Evolutionary conservation across 2,113 vertebrate species (phyloP), one percentile per base, ranked within the genome.

Genomic region (Desmodus rotundus): DNA sequence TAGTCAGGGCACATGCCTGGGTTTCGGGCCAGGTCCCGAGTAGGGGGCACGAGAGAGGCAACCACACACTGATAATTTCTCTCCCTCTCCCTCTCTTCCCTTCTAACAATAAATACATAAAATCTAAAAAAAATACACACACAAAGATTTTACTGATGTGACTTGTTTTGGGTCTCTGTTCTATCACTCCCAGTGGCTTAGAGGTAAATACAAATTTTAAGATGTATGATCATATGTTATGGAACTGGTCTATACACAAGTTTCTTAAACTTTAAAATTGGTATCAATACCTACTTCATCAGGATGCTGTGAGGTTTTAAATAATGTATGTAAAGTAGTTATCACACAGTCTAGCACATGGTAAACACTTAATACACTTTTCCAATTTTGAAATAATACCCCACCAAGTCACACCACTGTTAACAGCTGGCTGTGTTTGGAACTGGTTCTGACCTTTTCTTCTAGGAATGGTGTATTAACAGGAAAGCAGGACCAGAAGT

Each of bases 401-500:
- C 87, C 45, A 14, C 54, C 61, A 85, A 94, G 36, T 58, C 52
- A 82, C 16, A 68, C 1, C 54, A 87, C 36, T 31, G 72, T 2
- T 2, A 76, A 72, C 10, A 94, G 41, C 5, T 76, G 54, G 72
- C 28, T 90, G 12, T 82, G 58, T 56, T 31, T 78, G 56, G 56
- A 82, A 97, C 11, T 16, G 20, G 13, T 70, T 70, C 96, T 98
- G 97, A 99, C 99, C 99, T 99, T 99, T 96, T 99, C 99, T 98
- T 99, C 99, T 98, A 99, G 98, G 99, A 99, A 99, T 91, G 99
- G 99, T 0, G 99, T 99, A 96, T 99, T 99, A 87, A 99, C 99
- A 80, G 99, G 99, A 97, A 99, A 99, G 97, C 99, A 99, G 96
- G 99, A 99, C 99, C 99, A 99, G 98, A 99, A 99, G 97, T 99